Evolutionary conservation across 2,113 vertebrate species (phyloP).

Genomic region (Gobio gobio): DNA sequence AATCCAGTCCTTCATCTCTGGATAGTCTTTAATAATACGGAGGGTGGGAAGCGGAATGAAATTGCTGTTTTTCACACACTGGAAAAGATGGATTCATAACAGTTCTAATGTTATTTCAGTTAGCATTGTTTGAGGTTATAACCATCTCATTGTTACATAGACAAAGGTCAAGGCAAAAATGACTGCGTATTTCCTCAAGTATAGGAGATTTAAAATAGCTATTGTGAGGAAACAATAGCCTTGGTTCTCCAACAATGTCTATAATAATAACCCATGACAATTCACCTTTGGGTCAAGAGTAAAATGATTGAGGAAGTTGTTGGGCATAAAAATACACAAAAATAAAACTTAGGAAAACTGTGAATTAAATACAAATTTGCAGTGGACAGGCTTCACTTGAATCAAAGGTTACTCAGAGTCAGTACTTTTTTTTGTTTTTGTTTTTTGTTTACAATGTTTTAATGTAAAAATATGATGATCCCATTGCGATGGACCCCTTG

Average conservation of each 20-base stretch:
- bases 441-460: background rate
- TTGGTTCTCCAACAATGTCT: background rate
- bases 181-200: background rate
- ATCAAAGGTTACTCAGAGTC: background rate
- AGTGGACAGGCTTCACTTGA: background rate
- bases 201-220: background rate
- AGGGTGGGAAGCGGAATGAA: slow-evolving; percentile 63
- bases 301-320: slow-evolving; percentile 35
- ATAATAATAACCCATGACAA: slow-evolving; percentile 40
- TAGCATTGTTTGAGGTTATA: background rate
- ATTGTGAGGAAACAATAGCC: background rate
- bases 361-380: background rate
- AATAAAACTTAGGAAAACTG: background rate
- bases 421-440: background rate
- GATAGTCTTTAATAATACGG: slow-evolving; percentile 68
- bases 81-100: slow-evolving; percentile 23
- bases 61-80: slow-evolving; percentile 74
- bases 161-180: background rate
- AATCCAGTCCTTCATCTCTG: slow-evolving; percentile 77
- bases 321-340: background rate
- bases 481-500: background rate
- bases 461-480: background rate
- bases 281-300: slow-evolving; percentile 25
- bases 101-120: background rate
- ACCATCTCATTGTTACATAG: background rate